phyloP scores from a whole-genome alignment of 2,888 invertebrate genomes.

The Heliconius ethilla region DNA sequence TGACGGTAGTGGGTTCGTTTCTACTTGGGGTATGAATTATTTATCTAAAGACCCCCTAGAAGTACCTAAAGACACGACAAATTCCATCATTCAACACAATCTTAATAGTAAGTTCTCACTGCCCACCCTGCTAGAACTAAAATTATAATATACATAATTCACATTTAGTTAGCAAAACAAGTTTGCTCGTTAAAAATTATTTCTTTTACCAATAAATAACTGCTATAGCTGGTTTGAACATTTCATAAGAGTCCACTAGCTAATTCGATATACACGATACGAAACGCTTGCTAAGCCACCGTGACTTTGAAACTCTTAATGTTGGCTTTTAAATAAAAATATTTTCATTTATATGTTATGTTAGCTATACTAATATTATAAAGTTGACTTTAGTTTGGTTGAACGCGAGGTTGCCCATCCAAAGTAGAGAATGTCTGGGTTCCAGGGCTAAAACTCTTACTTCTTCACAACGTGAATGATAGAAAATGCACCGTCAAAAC shows the following conservation, averaged over 20 bases:
- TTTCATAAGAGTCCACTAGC: background rate
- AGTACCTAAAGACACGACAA: background rate
- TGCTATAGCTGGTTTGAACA: background rate
- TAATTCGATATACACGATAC: slow-evolving; percentile 8
- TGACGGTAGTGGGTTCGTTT: too few relatives aligned
- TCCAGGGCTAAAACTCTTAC: too few relatives aligned
- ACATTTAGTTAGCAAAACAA: background rate
- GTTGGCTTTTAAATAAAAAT: background rate
- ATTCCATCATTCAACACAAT: background rate
- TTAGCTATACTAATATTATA: too few relatives aligned
- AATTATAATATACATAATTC: background rate
- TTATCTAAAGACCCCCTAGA: too few relatives aligned
- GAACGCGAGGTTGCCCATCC: too few relatives aligned
- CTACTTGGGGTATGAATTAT: too few relatives aligned
- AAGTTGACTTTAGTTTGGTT: too few relatives aligned
- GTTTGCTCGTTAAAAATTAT: slow-evolving; percentile 5
- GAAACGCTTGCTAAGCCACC: background rate
- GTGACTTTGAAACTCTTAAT: slow-evolving; percentile 3
- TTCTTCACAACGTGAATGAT: too few relatives aligned
- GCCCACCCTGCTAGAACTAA: background rate
- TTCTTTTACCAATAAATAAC: background rate
- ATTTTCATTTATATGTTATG: background rate
- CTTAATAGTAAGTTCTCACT: background rate
- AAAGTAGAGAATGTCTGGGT: too few relatives aligned
- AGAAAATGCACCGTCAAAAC: too few relatives aligned